These are phyloP conservation scores for Baccha elongata DNA, from an alignment of 2,888 invertebrate genomes.

Conservation along the genomic window DNA sequence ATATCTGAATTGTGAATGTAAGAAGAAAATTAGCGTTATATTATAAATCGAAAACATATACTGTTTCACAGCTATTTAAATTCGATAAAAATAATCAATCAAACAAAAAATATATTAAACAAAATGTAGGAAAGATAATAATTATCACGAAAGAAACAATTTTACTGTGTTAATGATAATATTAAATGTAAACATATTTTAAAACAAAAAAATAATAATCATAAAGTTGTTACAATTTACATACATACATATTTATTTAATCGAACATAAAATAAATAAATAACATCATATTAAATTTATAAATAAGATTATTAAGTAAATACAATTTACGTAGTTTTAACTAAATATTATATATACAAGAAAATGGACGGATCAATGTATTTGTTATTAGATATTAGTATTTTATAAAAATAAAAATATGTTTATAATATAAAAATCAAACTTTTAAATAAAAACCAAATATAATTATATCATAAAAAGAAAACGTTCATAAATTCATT, in stretches of 20 bases:
- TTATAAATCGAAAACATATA: neutral
- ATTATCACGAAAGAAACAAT: conserved; percentile 52
- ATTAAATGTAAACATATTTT: conserved; percentile 16
- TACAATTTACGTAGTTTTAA: conserved; percentile 8
- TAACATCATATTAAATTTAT: conserved; percentile 15
- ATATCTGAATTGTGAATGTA: too few relatives aligned
- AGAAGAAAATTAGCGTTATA: neutral
- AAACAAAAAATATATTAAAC: neutral
- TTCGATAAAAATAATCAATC: neutral
- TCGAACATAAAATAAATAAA: conserved; percentile 33
- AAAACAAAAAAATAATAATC: conserved; percentile 5
- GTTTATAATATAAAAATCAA: conserved; percentile 33
- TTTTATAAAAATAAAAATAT: conserved; percentile 65
- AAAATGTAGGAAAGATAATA: conserved; percentile 15
- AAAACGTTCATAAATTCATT: conserved; percentile 11
- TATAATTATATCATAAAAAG: conserved; percentile 3
- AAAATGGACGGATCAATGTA: conserved; percentile 59
- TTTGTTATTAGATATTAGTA: conserved; percentile 30
- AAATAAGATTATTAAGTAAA: conserved; percentile 16
- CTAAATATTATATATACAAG: conserved; percentile 24
- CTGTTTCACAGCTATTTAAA: neutral
- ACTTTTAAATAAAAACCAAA: neutral
- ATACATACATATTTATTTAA: conserved; percentile 60
- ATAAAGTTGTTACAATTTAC: conserved; percentile 58
- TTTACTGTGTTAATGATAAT: conserved; percentile 65